Percentiles rank a stretch among this genome's conserved stretches.
Conservation (phyloP, 2,797 vertebrate genomes). For the Ceryle rudis region DNA sequence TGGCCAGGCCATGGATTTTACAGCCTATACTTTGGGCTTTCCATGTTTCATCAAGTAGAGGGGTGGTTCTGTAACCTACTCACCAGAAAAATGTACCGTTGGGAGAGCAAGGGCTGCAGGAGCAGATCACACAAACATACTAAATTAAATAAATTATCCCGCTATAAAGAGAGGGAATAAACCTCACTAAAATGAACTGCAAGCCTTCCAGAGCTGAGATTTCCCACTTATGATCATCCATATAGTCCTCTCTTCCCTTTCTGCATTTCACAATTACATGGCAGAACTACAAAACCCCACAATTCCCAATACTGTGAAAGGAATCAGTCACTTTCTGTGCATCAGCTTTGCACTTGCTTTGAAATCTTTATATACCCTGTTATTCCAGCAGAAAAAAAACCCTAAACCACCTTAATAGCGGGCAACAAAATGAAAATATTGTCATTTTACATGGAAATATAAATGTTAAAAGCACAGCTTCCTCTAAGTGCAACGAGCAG, state of each 20-base stretch:
- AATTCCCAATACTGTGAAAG: not conserved
- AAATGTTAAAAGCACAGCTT: not conserved
- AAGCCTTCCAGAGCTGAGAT: not conserved
- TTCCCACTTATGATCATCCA: not conserved
- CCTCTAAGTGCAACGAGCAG: not conserved
- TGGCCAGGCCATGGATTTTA: not conserved
- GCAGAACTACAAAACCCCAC: not conserved
- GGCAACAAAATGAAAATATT: too few species aligned
- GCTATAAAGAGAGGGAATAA: not conserved
- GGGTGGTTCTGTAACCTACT: not conserved
- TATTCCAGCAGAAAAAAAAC: accelerated
- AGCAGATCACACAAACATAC: not conserved
- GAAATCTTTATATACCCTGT: not conserved
- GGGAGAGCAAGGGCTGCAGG: not conserved
- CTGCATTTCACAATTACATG: not conserved
- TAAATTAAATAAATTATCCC: not conserved
- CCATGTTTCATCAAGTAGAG: not conserved
- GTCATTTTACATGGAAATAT: not conserved
- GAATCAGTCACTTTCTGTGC: not conserved
- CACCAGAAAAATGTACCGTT: not conserved
- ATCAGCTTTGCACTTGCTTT: not conserved
- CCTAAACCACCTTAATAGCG: not conserved
- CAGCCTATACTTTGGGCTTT: not conserved
- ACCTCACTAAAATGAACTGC: not conserved
- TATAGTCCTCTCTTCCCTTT: not conserved